phyloP scores from a whole-genome alignment of 2,888 invertebrate genomes.

The Monopis laevigella region DNA sequence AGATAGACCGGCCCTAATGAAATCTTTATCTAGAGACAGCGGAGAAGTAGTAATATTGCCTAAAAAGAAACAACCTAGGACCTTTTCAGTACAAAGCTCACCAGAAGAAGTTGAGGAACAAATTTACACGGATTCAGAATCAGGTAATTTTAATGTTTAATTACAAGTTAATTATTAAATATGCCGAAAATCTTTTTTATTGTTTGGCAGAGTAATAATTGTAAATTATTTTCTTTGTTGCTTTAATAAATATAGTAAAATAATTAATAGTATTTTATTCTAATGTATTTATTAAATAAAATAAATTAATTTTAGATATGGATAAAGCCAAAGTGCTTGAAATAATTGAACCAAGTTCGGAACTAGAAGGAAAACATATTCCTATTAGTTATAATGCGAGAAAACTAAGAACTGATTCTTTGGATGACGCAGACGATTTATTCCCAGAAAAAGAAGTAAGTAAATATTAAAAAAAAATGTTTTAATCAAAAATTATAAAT shows the following conservation, averaged over 20 bases:
- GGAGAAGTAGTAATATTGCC: constrained; percentile 58
- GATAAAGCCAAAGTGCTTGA: constrained; percentile 62
- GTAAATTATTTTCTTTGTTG: too few relatives aligned
- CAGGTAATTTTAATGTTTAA: constrained; percentile 33
- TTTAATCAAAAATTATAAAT: background rate
- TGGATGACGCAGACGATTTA: constrained; percentile 58
- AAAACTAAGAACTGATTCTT: constrained; percentile 57
- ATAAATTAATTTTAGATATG: constrained; percentile 41
- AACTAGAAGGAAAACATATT: constrained; percentile 36
- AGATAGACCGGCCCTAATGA: constrained; percentile 50
- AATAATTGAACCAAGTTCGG: constrained; percentile 60
- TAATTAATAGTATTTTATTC: constrained; percentile 1
- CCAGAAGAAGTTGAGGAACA: constrained; percentile 65
- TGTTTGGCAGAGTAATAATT: too few relatives aligned
- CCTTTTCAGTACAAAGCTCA: constrained; percentile 62
- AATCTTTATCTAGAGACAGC: constrained; percentile 56
- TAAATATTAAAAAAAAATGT: background rate
- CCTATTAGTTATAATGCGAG: constrained; percentile 50
- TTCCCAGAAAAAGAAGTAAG: constrained; percentile 61
- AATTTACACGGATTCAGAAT: constrained; percentile 63
- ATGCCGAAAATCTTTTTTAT: too few relatives aligned
- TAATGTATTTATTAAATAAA: background rate
- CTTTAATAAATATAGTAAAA: too few relatives aligned
- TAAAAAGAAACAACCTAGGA: constrained; percentile 54
- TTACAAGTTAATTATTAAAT: background rate